Evolutionary conservation across 2,888 invertebrate species (phyloP).

Genomic region (Lottia gigantea): DNA sequence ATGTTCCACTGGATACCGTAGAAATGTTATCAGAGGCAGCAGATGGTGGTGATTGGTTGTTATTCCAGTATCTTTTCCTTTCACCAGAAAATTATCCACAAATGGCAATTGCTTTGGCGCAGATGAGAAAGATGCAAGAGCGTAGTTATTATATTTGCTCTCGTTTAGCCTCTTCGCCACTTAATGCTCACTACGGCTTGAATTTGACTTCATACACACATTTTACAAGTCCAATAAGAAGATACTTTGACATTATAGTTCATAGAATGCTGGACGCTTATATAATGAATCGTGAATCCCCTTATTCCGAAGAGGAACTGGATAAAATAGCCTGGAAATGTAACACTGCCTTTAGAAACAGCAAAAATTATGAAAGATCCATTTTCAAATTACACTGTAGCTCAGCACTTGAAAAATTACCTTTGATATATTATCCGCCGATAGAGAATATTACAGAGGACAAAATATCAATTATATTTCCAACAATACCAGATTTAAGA

Average conservation of each 20-base stretch:
- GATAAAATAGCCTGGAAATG: not conserved
- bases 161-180: slow-evolving; percentile 22
- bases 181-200: slow-evolving; percentile 45
- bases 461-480: slow-evolving; percentile 19
- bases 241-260: slow-evolving; percentile 57
- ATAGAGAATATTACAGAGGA: slow-evolving; percentile 45
- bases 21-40: slow-evolving; percentile 39
- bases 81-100: slow-evolving; percentile 54
- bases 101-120: slow-evolving; percentile 46
- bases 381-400: slow-evolving; percentile 14
- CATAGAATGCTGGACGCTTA: slow-evolving; percentile 49
- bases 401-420: slow-evolving; percentile 39
- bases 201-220: slow-evolving; percentile 46
- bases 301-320: slow-evolving; percentile 28
- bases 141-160: slow-evolving; percentile 44
- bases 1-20: slow-evolving; percentile 40
- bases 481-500: slow-evolving; percentile 30
- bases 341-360: not conserved
- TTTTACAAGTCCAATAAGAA: slow-evolving; percentile 55
- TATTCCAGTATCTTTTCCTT: slow-evolving; percentile 46
- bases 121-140: slow-evolving; percentile 45
- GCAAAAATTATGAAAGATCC: not conserved
- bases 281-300: slow-evolving; percentile 35
- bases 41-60: slow-evolving; percentile 35
- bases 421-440: slow-evolving; percentile 48